Evolutionary conservation across 2,797 vertebrate genomes (phyloP), one percentile per base, ranked within the genome.

Genomic region (Pseudochirops cupreus): DNA sequence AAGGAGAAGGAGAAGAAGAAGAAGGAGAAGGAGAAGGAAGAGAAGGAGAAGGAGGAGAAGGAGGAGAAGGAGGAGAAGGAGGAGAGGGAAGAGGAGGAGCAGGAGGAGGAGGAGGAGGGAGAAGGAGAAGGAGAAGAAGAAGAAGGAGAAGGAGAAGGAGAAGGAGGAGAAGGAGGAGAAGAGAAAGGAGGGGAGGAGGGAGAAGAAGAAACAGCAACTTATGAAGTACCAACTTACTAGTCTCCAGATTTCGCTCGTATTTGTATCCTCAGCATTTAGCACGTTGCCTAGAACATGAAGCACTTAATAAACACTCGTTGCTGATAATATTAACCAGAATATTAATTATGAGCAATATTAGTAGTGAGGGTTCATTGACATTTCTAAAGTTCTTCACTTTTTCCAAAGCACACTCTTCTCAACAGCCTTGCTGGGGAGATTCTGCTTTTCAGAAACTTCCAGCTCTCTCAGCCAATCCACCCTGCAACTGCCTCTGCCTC

Each of bases 21-120:
- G 57, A 11, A 6, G 28, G 28, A 7, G 9, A 5, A 14, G 10
- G 58, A 29, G 1, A 2, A 11, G n/a, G 0, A 1, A 29, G 58
- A 3, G 29, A 28, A n/a, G n/a, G n/a, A n/a, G 55, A 29, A 1
- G 56, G 0, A 5, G 24, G 7, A 56, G 5, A 62, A 12, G 56
- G 24, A 26, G 1, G 5, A 31, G 6, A n/a, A n/a, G 58, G 31
- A 0, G 10, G 13, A 2, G 58, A 59, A 11, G 11, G 46, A 46
- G 52, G 52, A 52, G 52, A 52, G n/a, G 28, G 29, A 52, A 4
- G 7, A 52, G 52, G 52, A 10, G 28, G 24, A 4, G 56, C 16
- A 21, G 16, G 16, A 5, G 24, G 26, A 28, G 26, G 16, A 21
- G 3, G 16, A 4, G 56, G 56, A 7, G 26, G 26, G 46, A 46